Conservation (phyloP, 1,140 invertebrate species). For the Pinna nobilis region DNA sequence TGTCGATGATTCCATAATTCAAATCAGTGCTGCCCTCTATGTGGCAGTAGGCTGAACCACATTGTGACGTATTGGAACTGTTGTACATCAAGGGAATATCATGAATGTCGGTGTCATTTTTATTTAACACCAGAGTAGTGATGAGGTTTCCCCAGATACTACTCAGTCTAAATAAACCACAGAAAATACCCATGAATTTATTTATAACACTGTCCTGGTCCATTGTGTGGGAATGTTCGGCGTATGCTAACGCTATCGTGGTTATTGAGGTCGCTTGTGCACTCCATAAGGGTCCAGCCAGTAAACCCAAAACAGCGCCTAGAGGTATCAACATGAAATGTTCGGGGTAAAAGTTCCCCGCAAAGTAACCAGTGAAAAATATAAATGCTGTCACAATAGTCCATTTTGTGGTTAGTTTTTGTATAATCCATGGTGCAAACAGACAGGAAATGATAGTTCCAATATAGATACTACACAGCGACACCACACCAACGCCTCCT, state of each 20-base stretch:
- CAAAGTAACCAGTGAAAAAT: slow-evolving; percentile 68
- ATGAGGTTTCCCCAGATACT: slow-evolving; percentile 73
- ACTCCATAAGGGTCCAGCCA: slow-evolving; percentile 70
- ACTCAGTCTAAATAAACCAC: slow-evolving; percentile 65
- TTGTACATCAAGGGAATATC: slow-evolving; percentile 7
- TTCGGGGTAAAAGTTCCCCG: slow-evolving; percentile 67
- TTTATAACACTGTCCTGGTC: slow-evolving; percentile 65
- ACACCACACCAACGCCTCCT: slow-evolving; percentile 67
- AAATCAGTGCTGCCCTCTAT: slow-evolving; percentile 8
- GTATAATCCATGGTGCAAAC: slow-evolving; percentile 70
- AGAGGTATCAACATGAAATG: slow-evolving; percentile 66
- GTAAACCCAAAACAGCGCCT: slow-evolving; percentile 61
- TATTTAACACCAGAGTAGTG: slow-evolving; percentile 61
- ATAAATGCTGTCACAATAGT: slow-evolving; percentile 67
- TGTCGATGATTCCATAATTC: neutral
- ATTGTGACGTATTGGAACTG: slow-evolving; percentile 11
- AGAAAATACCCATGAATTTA: slow-evolving; percentile 72
- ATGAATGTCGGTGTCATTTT: slow-evolving; percentile 52
- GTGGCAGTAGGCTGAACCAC: slow-evolving; percentile 34
- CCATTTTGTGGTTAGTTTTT: slow-evolving; percentile 68
- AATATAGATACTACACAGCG: slow-evolving; percentile 69
- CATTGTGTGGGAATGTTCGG: slow-evolving; percentile 56
- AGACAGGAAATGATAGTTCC: slow-evolving; percentile 70
- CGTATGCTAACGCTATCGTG: slow-evolving; percentile 65
- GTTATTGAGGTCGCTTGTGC: slow-evolving; percentile 71